Percentiles rank a stretch among this genome's conserved stretches.
These are phyloP conservation scores for Scaptodrosophila latifasciaeformis DNA, from an alignment of 2,888 invertebrate species.

Conservation along the genomic window DNA sequence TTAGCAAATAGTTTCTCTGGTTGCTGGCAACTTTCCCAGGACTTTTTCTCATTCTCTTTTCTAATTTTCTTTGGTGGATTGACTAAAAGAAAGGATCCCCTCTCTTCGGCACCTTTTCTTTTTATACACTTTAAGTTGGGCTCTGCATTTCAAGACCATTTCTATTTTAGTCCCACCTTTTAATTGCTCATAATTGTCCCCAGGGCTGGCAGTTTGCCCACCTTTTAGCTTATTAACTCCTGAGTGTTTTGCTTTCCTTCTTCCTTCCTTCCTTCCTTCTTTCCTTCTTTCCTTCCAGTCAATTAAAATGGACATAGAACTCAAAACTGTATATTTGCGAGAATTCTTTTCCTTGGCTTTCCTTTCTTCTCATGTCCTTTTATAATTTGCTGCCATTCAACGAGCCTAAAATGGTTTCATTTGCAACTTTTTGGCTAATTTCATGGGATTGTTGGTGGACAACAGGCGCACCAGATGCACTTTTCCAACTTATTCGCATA, in stretches of 20 bases:
- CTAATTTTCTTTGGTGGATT: background rate
- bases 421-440: conserved; percentile 57
- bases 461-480: conserved; percentile 53
- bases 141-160: background rate
- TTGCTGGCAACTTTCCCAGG: background rate
- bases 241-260: conserved; percentile 8
- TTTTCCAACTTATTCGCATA: conserved; percentile 62
- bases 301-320: conserved; percentile 60
- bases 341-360: conserved; percentile 17
- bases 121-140: no score
- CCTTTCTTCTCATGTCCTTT: conserved; percentile 15
- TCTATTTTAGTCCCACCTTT: conserved; percentile 26
- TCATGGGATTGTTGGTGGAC: conserved; percentile 53
- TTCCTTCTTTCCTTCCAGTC: conserved; percentile 41
- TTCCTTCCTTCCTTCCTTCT: conserved; percentile 2
- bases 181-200: conserved; percentile 49
- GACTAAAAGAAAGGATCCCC: no score
- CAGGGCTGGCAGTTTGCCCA: conserved; percentile 17
- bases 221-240: conserved; percentile 54
- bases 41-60: conserved; percentile 1
- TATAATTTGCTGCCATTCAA: conserved; percentile 46
- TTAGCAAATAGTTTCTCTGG: no score
- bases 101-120: no score
- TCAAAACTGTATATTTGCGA: conserved; percentile 39
- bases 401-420: conserved; percentile 55